These are phyloP conservation scores for Microcebus tavaratra DNA, from an alignment of 2,113 vertebrate genomes.

Conservation along the genomic window DNA sequence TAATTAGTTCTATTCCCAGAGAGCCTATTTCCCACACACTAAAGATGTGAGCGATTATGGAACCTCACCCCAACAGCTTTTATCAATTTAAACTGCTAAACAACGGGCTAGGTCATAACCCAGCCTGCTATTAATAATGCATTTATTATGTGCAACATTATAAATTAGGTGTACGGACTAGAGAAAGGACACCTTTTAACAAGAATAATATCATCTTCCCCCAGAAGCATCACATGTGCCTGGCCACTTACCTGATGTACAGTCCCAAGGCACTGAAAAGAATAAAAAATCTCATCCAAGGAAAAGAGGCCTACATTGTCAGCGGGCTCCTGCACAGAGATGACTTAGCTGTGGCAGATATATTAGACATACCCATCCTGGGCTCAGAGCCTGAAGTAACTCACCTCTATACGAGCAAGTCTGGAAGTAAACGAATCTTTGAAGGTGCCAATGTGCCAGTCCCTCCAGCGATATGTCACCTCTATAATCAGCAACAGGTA, in stretches of 20 bases:
- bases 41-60: conserved; percentile 97
- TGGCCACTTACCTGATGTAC: conserved; percentile 92
- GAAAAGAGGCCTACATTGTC: conserved; percentile 89
- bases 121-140: conserved; percentile 95
- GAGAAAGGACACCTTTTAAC: conserved; percentile 79
- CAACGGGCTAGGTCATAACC: conserved; percentile 97
- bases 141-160: conserved; percentile 90
- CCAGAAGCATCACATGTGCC: conserved; percentile 90
- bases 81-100: conserved; percentile 98
- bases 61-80: conserved; percentile 96
- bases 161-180: conserved; percentile 86
- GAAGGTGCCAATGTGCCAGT: conserved; percentile 82
- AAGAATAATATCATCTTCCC: conserved; percentile 73
- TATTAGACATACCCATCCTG: conserved; percentile 89
- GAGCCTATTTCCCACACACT: conserved; percentile 96
- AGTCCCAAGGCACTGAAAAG: conserved; percentile 90
- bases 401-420: conserved; percentile 90
- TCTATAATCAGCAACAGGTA: conserved; percentile 90
- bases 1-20: conserved; percentile 99
- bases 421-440: conserved; percentile 89
- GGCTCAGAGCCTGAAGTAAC: conserved; percentile 89
- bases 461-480: conserved; percentile 87
- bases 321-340: conserved; percentile 88
- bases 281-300: conserved; percentile 87
- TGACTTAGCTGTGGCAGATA: conserved; percentile 92